These are phyloP conservation scores for Chelon labrosus DNA, from an alignment of 2,797 vertebrate genomes.

Conservation along the genomic window DNA sequence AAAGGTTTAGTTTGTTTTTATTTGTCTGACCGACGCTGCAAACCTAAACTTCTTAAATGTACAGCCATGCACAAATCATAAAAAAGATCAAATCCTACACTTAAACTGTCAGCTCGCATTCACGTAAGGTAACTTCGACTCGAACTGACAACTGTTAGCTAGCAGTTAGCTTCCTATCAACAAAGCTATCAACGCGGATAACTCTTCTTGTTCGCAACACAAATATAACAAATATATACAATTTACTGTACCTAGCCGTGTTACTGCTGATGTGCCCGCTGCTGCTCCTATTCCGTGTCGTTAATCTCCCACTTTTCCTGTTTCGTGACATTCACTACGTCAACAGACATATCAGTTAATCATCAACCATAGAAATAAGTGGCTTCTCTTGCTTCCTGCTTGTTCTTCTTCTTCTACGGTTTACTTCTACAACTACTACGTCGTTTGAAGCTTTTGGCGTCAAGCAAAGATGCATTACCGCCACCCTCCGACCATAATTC, in stretches of 20 bases:
- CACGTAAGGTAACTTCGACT: not conserved
- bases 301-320: constrained; percentile 26
- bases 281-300: not conserved
- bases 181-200: not conserved
- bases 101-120: too few species aligned
- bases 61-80: too few species aligned
- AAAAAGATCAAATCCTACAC: too few species aligned
- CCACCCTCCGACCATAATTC: too few species aligned
- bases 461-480: too few species aligned
- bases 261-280: not conserved
- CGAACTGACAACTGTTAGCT: constrained; percentile 11
- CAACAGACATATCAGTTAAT: not conserved
- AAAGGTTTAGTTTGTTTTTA: too few species aligned
- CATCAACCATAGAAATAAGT: not conserved
- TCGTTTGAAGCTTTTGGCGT: not conserved
- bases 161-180: constrained; percentile 24
- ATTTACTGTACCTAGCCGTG: constrained; percentile 11
- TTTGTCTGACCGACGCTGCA: too few species aligned
- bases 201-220: not conserved
- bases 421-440: not conserved
- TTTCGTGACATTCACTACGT: not conserved
- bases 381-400: not conserved
- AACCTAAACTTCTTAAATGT: too few species aligned
- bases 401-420: not conserved
- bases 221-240: not conserved